Evolutionary conservation across 2,888 invertebrate genomes (phyloP), one percentile per base, ranked within the genome.

Genomic region (Ctena decussata): DNA sequence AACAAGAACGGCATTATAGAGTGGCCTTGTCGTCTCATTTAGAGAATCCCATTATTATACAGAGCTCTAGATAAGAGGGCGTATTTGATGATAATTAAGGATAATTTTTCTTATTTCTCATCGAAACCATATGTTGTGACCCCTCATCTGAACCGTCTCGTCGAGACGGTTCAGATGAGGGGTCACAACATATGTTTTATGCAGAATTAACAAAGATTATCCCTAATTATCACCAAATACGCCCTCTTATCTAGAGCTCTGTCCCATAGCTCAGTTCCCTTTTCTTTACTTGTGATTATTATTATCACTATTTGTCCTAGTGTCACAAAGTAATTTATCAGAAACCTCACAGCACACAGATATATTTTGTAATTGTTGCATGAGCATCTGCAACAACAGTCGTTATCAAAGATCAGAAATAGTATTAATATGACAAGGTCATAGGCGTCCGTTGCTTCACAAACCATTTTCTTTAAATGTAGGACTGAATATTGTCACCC

Each of bases 391-490:
- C 75, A 75, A 24, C 75, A 75, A 60, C 57, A 75, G 24, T 75
- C 60, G 35, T 75, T 57, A 27, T 75, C 75, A 24, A 60, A 75
- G 27, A 75, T 60, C 21, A 60, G 41, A 60, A 75, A 60, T 11
- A 75, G 24, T 27, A 75, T 24, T 18, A 75, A 60, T 3, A 75
- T 75, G 15, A 75, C 75, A 60, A 75, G 75, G 21, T 75, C 75
- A 21, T 75, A 75, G 1, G 75, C 60, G 18, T 75, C 75, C 6
- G 60, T 39, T 24, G 39, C 57, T 75, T 75, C 75, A 60, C 75
- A 75, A 37, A 60, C 24, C 75, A 75, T 75, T 12, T 35, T 53
- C 8, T 41, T 11, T 41, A 41, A n/a, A n/a, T n/a, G n/a, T n/a
- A n/a, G n/a, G n/a, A n/a, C n/a, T n/a, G n/a, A n/a, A n/a, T n/a